Base-by-base conservation (phyloP, 2,113 vertebrate genomes). In the Oreotragus oreotragus region DNA sequence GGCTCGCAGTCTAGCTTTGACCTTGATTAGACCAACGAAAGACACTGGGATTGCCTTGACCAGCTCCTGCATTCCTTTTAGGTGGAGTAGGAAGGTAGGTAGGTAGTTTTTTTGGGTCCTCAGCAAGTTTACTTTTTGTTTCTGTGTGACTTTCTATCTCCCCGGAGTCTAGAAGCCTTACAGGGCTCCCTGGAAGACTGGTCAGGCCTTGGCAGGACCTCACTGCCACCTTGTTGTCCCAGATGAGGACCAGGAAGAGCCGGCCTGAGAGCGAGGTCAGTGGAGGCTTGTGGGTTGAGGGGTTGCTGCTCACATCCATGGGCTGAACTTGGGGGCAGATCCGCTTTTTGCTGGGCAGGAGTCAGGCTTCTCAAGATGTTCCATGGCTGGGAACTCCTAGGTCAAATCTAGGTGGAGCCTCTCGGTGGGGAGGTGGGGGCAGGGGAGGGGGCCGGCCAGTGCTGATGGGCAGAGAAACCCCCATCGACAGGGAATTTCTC, bases 371-470 rank as follows among this genome's bases (percentile, higher is more conserved):
- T 79, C 45, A 25, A 13, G 17, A 8, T 45, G 8, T 58, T 27
- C 27, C 27, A 10, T 28, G 30, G 15, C 76, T 51, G 45, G 25
- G 45, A 91, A 27, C 57, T 28, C 57, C n/a, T 51, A 16, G 90
- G 17, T 43, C 79, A n/a, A 28, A 70, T 62, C 79, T 33, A 55
- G 60, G 27, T 23, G 19, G 49, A 25, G 9, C 36, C 39, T 14
- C 36, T 14, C 19, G 16, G 64, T 1, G 1, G 16, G 3, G 15
- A 17, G 7, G 0, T 2, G 3, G 19, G 28, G 43, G 1, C 23
- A 57, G 55, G 3, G n/a, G 27, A 14, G 39, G 14, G 19, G 28
- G 21, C 39, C 13, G 21, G 81, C 21, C 62, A 19, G 10, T 2
- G 11, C 91, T 27, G 28, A 12, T 36, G 80, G 51, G 36, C 49